Percentiles rank a stretch among this genome's conserved stretches.
These are phyloP conservation scores for Diadumene lineata DNA, from an alignment of 92 coral and sea anemone genomes.

Conservation along the genomic window DNA sequence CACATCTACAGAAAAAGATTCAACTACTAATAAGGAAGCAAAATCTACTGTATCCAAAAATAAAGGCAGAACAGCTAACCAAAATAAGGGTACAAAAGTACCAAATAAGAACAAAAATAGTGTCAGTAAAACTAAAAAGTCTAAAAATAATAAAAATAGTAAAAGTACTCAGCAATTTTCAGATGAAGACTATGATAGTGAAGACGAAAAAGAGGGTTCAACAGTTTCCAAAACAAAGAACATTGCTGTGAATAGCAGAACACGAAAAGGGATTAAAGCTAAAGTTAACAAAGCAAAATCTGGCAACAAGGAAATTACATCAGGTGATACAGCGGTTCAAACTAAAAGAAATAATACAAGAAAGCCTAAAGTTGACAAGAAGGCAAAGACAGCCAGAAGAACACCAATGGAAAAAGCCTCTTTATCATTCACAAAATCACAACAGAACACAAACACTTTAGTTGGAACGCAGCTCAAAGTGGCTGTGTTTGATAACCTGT, in stretches of 20 bases:
- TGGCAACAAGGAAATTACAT: neutral
- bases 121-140: neutral
- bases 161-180: no score
- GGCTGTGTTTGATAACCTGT: conserved; percentile 70
- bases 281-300: neutral
- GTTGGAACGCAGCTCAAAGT: conserved; percentile 35
- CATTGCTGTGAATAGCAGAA: neutral
- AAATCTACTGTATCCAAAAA: neutral
- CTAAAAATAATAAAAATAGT: neutral
- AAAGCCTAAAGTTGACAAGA: neutral
- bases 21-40: neutral
- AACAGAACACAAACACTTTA: neutral
- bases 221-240: no score
- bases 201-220: no score
- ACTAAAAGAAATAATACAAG: neutral
- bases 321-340: neutral
- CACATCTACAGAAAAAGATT: conserved; percentile 5
- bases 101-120: conserved; percentile 3
- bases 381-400: neutral
- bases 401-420: neutral
- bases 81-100: neutral
- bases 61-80: neutral
- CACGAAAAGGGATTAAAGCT: neutral
- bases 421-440: neutral
- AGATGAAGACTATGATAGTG: no score